phyloP scores from a whole-genome alignment of 2,888 invertebrate genomes.

The Drosophila setosimentum region DNA sequence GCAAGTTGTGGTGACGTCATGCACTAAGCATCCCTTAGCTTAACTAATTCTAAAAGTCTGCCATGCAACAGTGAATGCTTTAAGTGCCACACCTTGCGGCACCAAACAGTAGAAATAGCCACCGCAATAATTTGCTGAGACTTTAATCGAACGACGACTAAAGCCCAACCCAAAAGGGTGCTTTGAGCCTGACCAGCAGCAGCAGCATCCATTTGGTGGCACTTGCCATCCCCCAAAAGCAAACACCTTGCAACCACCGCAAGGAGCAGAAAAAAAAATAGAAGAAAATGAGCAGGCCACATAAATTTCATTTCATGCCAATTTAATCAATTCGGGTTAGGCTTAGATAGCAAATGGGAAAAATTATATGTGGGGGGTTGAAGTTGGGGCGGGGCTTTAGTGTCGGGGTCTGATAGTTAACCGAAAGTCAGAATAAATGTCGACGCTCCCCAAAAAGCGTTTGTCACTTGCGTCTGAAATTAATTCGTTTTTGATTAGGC shows the following conservation, averaged over 20 bases:
- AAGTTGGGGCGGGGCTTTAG: neutral
- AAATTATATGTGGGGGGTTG: neutral
- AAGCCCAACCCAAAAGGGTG: slow-evolving; percentile 13
- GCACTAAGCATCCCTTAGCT: slow-evolving; percentile 34
- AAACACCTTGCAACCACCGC: slow-evolving; percentile 63
- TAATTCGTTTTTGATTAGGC: slow-evolving; percentile 81
- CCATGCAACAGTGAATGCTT: slow-evolving; percentile 25
- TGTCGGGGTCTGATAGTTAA: neutral
- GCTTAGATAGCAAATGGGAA: slow-evolving; percentile 30
- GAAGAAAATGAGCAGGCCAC: slow-evolving; percentile 44
- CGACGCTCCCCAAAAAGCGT: slow-evolving; percentile 39
- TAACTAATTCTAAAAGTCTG: slow-evolving; percentile 6
- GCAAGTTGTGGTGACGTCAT: slow-evolving; percentile 32
- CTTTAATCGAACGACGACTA: slow-evolving; percentile 39
- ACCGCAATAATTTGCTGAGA: slow-evolving; percentile 30
- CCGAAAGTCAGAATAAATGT: slow-evolving; percentile 53
- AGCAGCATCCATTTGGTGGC: slow-evolving; percentile 21
- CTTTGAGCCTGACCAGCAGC: slow-evolving; percentile 2
- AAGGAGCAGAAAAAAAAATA: neutral
- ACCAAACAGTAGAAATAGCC: slow-evolving; percentile 3
- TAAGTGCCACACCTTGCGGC: slow-evolving; percentile 36
- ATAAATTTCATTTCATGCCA: slow-evolving; percentile 80
- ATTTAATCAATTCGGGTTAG: slow-evolving; percentile 79
- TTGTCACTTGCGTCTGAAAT: slow-evolving; percentile 77
- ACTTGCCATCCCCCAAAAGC: slow-evolving; percentile 35